These are phyloP conservation scores for Apodemus speciosus DNA, from an alignment of 2,113 vertebrate species.

Conservation along the genomic window DNA sequence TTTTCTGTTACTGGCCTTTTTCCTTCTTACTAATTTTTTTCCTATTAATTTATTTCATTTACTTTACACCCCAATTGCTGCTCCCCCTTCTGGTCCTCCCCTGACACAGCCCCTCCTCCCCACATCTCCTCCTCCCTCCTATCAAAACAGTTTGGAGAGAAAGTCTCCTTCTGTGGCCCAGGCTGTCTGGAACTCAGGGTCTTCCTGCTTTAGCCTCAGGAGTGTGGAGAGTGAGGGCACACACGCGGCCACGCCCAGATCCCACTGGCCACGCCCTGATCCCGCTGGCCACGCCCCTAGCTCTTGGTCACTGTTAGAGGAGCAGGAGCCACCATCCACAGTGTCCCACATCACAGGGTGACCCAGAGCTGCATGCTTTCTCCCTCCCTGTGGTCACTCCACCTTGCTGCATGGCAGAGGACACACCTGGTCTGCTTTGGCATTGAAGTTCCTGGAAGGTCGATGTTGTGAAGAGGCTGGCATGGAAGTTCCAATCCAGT, in stretches of 20 bases:
- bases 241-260: rapidly evolving
- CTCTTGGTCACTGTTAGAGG: neutral
- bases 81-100: no score
- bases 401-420: rapidly evolving
- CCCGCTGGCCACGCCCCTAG: neutral
- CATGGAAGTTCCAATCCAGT: no score
- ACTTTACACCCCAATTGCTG: no score
- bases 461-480: no score
- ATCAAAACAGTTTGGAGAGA: neutral
- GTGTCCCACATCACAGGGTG: rapidly evolving
- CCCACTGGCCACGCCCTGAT: no score
- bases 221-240: no score
- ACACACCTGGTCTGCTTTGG: neutral
- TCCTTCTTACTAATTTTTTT: neutral
- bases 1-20: neutral
- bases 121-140: no score
- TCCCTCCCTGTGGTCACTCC: no score
- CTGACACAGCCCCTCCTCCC: no score
- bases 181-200: neutral
- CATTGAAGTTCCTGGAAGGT: neutral
- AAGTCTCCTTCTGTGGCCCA: neutral
- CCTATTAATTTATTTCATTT: no score
- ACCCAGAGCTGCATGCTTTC: neutral
- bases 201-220: neutral
- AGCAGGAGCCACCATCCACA: rapidly evolving